Evolutionary conservation across 2,113 vertebrate species (phyloP).

Genomic region (Helogale parvula): DNA sequence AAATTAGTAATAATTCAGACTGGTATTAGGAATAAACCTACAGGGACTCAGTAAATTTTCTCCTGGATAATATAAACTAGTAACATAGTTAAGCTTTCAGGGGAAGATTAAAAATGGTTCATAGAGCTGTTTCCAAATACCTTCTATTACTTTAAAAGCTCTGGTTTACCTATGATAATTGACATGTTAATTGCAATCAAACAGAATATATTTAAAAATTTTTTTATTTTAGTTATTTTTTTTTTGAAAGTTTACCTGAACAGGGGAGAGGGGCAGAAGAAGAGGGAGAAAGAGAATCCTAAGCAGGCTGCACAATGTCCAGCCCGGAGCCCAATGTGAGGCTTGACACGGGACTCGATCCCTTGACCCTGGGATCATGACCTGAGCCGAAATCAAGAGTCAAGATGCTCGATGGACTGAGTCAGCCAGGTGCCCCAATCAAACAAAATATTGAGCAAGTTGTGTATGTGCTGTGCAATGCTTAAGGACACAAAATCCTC

Average conservation of each 20-base stretch:
- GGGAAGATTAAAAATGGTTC: neutral
- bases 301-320: no score
- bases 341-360: no score
- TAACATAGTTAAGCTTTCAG: neutral
- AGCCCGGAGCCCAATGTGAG: no score
- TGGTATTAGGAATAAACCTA: neutral
- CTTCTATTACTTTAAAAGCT: neutral
- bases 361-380: no score
- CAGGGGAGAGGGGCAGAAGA: no score
- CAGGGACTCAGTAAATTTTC: slow-evolving; percentile 14
- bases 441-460: neutral
- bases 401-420: no score
- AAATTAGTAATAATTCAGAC: slow-evolving; percentile 40
- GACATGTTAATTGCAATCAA: neutral
- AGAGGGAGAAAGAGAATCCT: no score
- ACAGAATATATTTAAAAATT: neutral
- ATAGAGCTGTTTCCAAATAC: neutral
- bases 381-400: no score
- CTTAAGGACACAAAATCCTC: neutral
- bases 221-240: no score
- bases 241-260: no score
- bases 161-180: neutral
- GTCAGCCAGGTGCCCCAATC: neutral
- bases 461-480: neutral
- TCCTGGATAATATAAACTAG: slow-evolving; percentile 32